Conservation (phyloP, 2,888 invertebrate genomes). For the Metalampra italica region DNA sequence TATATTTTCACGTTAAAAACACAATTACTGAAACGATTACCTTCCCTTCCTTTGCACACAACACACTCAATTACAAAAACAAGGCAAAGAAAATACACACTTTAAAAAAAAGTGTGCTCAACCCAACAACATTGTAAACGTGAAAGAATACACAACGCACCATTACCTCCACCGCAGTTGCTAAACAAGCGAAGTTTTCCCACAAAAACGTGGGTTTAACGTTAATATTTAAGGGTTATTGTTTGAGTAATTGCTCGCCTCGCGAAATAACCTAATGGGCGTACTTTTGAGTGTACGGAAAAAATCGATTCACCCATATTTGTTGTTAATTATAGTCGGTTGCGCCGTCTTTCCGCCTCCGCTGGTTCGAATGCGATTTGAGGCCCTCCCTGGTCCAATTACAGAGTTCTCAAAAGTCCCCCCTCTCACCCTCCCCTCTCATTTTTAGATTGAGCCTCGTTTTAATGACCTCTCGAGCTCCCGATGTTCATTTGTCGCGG, state of each 20-base stretch:
- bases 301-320: constrained; percentile 77
- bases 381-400: constrained; percentile 77
- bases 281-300: constrained; percentile 45
- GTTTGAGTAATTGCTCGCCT: constrained; percentile 66
- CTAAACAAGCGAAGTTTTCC: constrained; percentile 68
- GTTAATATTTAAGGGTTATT: constrained; percentile 66
- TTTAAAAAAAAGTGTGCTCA: constrained; percentile 32
- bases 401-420: constrained; percentile 71
- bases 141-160: constrained; percentile 50
- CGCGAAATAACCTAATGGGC: constrained; percentile 59
- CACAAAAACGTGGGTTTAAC: constrained; percentile 60
- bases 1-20: constrained; percentile 42
- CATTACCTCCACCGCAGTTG: constrained; percentile 57
- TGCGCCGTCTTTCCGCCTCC: constrained; percentile 75
- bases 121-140: constrained; percentile 44
- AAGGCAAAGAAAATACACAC: constrained; percentile 52
- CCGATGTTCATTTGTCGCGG: constrained; percentile 77
- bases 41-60: constrained; percentile 52
- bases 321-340: constrained; percentile 77
- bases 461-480: constrained; percentile 76
- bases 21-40: constrained; percentile 58
- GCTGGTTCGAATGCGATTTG: constrained; percentile 73
- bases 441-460: constrained; percentile 75
- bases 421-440: constrained; percentile 51
- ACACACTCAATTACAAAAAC: constrained; percentile 68